Evolutionary conservation across 1,140 invertebrate genomes (phyloP), one percentile per base, ranked within the genome.

Genomic region (Drosophila pandora): DNA sequence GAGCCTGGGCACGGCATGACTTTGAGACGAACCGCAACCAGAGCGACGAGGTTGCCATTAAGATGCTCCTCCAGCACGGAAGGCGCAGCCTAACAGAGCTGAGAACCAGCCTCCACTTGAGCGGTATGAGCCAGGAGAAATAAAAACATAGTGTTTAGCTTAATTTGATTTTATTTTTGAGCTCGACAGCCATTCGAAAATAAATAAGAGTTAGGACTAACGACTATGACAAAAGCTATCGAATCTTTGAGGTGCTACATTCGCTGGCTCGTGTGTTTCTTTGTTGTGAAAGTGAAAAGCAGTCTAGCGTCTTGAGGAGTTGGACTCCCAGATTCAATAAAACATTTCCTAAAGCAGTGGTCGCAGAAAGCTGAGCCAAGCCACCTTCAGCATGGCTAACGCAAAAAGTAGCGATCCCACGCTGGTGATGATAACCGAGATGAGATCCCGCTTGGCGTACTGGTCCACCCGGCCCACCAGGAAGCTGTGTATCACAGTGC

Each of bases 21-120:
- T 97, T 96, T 81, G 93, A 93, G 74, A 93, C 92, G 1, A 95
- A 96, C 90, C 94, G 94, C 79, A 91, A 95, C 76, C 93, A 95
- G 73, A 93, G 89, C 13, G 95, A 96, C 88, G 95, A 96, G 92
- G 92, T 93, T 53, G 90, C 93, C 21, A 95, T 96, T 23, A 96
- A 95, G 91, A 94, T 94, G 84, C 92, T 95, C 81, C 91, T 96
- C n/a, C 93, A 94, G 64, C 93, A 95, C 89, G 95, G 95, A 23
- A 93, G 94, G 85, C 94, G 94, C 76, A 94, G 94, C 37, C 92
- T 96, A 22, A 94, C 93, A 39, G 94, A 96, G 92, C 92, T 96
- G 58, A 92, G 94, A 91, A 94, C 92, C 65, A 95, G 94, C 90
- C 88, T 96, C 53, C 92, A 93, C 53, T 82, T 95, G 54, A 94